Base-by-base conservation (phyloP, 2,797 vertebrate species). In the Coendou prehensilis region DNA sequence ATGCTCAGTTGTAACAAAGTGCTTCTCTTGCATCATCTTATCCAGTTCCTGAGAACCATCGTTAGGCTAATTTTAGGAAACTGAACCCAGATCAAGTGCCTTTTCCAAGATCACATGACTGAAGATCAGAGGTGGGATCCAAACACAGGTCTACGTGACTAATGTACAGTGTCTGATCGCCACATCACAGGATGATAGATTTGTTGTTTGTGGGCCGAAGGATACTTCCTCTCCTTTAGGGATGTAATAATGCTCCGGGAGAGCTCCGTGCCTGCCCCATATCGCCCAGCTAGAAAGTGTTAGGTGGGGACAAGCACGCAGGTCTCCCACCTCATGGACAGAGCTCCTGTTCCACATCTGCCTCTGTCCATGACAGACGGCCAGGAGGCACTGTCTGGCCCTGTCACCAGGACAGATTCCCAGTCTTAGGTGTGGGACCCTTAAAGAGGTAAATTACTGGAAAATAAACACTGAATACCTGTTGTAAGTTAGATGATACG, bases 361-460 rank as follows among this genome's bases (percentile, higher is more conserved):
- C 45, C 26, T 83, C 64, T 95, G 11, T 63, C 45, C 23, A 4
- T 75, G 47, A 57, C 75, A 33, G 47, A 22, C 23, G 63, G 26
- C 56, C 47, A 2, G 0, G 6, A 80, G 30, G 69, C 59, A 23
- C 37, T 11, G 33, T 26, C 67, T 83, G 80, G 54, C 18, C 45
- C 11, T 37, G 23, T 45, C n/a, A n/a, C 59, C 50, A 73, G 37
- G n/a, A 75, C 23, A 41, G 52, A 89, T 83, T 47, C 11, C 6
- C 5, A 89, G 30, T 26, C 80, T 85, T 81, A 56, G n/a, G 9
- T 76, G 7, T 76, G 54, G n/a, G 17, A 5, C 84, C 14, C 30
- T 95, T 96, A 61, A 91, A 54, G 89, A 93, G 83, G 73, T 67
- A 89, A 63, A 85, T 85, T 26, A 83, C 37, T 56, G 76, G 50